These are phyloP conservation scores for Ladona fulva DNA, from an alignment of 1,140 invertebrate genomes.

Conservation along the genomic window DNA sequence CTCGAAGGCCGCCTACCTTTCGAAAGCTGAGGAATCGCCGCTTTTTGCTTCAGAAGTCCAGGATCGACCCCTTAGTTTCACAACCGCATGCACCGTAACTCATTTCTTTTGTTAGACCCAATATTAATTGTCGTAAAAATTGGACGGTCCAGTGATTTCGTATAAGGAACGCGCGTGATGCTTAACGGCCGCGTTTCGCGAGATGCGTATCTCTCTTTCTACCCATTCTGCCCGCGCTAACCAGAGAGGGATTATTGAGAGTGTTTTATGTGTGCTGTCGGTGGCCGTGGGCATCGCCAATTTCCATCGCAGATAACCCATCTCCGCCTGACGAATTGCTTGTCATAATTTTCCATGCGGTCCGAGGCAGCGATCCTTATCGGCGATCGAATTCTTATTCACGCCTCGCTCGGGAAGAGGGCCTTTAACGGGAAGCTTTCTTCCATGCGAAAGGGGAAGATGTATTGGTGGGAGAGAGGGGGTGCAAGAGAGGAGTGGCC, in stretches of 20 bases:
- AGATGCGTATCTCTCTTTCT: background rate
- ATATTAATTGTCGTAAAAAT: no score
- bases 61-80: no score
- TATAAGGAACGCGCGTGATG: no score
- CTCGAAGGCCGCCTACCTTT: no score
- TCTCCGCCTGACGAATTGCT: background rate
- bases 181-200: no score
- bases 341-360: constrained; percentile 4
- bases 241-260: background rate
- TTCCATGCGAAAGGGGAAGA: background rate
- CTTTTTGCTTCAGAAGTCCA: no score
- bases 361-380: constrained; percentile 1
- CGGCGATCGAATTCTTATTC: background rate
- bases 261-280: background rate
- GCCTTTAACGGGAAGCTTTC: background rate
- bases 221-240: background rate
- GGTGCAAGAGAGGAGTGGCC: background rate
- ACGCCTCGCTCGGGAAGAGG: background rate
- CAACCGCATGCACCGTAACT: no score
- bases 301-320: background rate
- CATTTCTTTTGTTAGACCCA: no score
- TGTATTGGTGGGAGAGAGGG: background rate
- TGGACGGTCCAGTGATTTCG: no score
- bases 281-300: constrained; percentile 5
- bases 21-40: no score